Evolutionary conservation across 2,888 invertebrate species (phyloP).

Genomic region (Zhuqinia jingwanae): DNA sequence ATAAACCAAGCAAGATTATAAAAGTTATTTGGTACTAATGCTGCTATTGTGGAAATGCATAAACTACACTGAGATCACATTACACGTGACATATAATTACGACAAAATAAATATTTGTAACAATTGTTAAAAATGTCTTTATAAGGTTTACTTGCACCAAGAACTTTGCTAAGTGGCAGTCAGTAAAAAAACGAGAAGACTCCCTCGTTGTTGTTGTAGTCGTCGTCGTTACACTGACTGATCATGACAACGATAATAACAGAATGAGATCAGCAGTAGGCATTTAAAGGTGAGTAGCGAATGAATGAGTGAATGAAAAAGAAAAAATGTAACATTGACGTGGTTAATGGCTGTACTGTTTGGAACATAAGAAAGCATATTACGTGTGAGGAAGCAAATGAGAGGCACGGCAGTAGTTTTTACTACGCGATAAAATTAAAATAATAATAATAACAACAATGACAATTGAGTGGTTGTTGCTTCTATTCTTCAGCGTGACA

Average conservation of each 20-base stretch:
- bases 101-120: slow-evolving; percentile 46
- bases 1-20: no score
- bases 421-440: no score
- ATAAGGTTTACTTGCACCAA: slow-evolving; percentile 31
- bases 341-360: no score
- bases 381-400: neutral
- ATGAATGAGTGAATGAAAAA: slow-evolving; percentile 28
- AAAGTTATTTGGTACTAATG: no score
- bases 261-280: no score
- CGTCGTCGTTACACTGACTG: slow-evolving; percentile 10
- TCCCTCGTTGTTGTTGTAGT: neutral
- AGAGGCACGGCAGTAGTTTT: neutral
- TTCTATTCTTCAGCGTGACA: no score
- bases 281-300: no score
- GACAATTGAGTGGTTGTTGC: no score
- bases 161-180: slow-evolving; percentile 37
- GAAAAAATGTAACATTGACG: neutral
- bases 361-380: neutral
- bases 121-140: slow-evolving; percentile 36
- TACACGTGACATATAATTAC: slow-evolving; percentile 52
- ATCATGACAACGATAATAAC: slow-evolving; percentile 30
- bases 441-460: no score
- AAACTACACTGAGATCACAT: no score
- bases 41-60: no score
- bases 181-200: no score